Base-by-base conservation (phyloP, 2,797 vertebrate genomes). In the Sebastes taczanowskii region DNA sequence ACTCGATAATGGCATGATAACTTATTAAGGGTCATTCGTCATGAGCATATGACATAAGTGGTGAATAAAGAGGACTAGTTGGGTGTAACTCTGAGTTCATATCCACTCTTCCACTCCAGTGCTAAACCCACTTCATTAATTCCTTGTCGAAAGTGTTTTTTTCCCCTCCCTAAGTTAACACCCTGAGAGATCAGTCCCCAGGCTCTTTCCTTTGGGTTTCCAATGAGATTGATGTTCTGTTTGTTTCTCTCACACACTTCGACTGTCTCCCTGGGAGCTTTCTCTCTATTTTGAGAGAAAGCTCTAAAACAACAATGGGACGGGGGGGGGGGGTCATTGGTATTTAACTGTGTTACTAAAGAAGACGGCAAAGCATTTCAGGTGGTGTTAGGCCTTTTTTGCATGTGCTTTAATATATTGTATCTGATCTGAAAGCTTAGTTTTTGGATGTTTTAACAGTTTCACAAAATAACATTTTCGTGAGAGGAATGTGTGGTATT, bases 201-300 rank as follows among this genome's bases (percentile, higher is more conserved):
- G 80, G 83, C 83, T 67, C 80, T 83, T 82, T 81, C 84, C 80
- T 86, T 76, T 81, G 85, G 87, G 84, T 78, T 88, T 79, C 80
- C 42, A 87, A 77, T 78, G 85, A 92, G 85, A 91, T 89, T 91
- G 92, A 91, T 89, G 86, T 83, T 92, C 59, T 89, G 87, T 93
- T 93, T 90, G 86, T 93, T 91, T 88, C 88, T 82, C 85, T 80
- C 85, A 83, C 80, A 81, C 81, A 74, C 88, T 82, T 83, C n/a
- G 62, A 75, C 83, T 73, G 68, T 89, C 82, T 83, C 83, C 79
- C 35, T 25, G 68, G 85, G 86, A 80, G 83, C 71, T 72, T 71
- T 42, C 35, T 84, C 74, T 72, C 75, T 82, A 65, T 83, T 84
- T 79, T n/a, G 0, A 79, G 69, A 83, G 55, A 80, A 88, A 59